Percentiles rank a stretch among this genome's conserved stretches.
Conservation (phyloP, 2,797 vertebrate genomes). For the Odontamblyopus rebecca region DNA sequence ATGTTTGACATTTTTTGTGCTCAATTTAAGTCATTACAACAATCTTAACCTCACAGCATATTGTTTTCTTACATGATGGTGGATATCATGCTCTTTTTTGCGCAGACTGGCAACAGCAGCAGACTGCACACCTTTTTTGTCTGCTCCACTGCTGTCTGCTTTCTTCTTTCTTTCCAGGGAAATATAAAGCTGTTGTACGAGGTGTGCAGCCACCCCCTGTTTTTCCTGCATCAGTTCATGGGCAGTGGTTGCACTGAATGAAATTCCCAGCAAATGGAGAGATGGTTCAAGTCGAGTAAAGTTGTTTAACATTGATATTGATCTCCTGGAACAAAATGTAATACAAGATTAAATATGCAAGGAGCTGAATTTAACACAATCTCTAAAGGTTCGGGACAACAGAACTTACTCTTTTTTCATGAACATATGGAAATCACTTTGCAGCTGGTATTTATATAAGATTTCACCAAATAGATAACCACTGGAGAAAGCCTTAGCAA, state of each 20-base stretch:
- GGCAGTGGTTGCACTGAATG: constrained; percentile 82
- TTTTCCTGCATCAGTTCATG: constrained; percentile 85
- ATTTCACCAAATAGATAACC: constrained; percentile 94
- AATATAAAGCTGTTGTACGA: constrained; percentile 88
- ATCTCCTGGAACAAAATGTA: constrained; percentile 56
- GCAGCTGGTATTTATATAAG: constrained; percentile 87
- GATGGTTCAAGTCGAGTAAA: constrained; percentile 89
- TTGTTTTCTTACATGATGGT: constrained; percentile 75
- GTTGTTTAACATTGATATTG: constrained; percentile 86
- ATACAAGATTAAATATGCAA: neutral
- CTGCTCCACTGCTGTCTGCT: constrained; percentile 68
- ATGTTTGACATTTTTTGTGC: neutral
- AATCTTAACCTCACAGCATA: neutral
- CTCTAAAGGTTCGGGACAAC: constrained; percentile 14
- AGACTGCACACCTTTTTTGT: constrained; percentile 79
- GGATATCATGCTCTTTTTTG: constrained; percentile 75
- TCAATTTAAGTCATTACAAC: neutral
- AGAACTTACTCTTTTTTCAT: constrained; percentile 85
- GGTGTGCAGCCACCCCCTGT: constrained; percentile 81
- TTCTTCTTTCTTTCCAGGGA: constrained; percentile 86
- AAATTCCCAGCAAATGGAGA: constrained; percentile 83
- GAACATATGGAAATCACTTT: constrained; percentile 89
- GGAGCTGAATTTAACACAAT: neutral
- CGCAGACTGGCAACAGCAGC: constrained; percentile 63
- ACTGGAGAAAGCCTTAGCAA: constrained; percentile 86